Evolutionary conservation across 2,888 invertebrate genomes (phyloP), one percentile per base, ranked within the genome.

Genomic region (Prosopocoilus inquinatus): DNA sequence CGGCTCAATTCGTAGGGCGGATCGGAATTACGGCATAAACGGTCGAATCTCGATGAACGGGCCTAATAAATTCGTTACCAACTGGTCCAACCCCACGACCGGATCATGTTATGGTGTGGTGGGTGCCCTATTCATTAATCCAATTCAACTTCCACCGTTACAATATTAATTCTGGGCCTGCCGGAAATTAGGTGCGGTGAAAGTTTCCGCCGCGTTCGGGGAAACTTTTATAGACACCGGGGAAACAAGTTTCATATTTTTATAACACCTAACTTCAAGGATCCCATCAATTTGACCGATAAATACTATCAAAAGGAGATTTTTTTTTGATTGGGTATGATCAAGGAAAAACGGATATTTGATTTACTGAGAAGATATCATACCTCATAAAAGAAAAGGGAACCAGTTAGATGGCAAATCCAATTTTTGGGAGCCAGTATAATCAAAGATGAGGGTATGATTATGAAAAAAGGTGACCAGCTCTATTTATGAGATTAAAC

Each of bases 1-100:
- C 57, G 60, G 63, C 63, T 64, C 64, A 58, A 68, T 70, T 65
- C 62, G 65, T 64, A 68, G 70, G 71, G 71, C 67, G 70, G 68
- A 59, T 61, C 50, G 41, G 50, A 57, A 50, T 50, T 44, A 28
- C 44, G 38, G 56, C 39, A 43, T 48, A 43, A 33, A 11, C 41
- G 52, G 34, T 47, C 39, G 44, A 28, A 35, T 51, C 41, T 38
- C 36, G 28, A 44, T 50, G 52, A 53, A 53, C 48, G 53, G 48
- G 33, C 41, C 36, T 34, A 48, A 46, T 46, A 46, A 15, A 41
- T 41, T 16, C 41, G 9, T 16, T 11, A 11, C 41, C 41, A 41
- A 13, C 41, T 28, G 41, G 41, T 15, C 41, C 15, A 28, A n/a
- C 20, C 20, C 20, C 20, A 8, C 12, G 3, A 16, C 9, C 13